phyloP scores from a whole-genome alignment of 2,888 invertebrate species.

The Netelia virgata region DNA sequence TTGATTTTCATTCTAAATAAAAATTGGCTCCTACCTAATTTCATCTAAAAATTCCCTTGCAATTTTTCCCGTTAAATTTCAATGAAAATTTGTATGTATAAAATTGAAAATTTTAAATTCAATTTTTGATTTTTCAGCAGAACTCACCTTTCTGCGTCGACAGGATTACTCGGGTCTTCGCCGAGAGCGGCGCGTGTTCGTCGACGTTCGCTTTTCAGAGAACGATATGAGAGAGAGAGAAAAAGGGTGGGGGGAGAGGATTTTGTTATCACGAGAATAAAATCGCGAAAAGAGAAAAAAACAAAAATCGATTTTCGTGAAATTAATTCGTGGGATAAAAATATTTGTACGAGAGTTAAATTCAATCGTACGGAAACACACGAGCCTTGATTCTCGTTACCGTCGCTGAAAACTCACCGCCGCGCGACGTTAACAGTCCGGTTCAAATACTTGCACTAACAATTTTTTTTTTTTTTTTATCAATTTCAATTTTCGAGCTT shows the following conservation, averaged over 20 bases:
- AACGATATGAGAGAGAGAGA: background rate
- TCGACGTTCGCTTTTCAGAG: background rate
- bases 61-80: slow-evolving; percentile 9
- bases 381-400: too few relatives aligned
- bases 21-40: background rate
- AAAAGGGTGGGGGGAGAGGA: background rate
- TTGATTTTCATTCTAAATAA: background rate
- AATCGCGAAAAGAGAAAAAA: too few relatives aligned
- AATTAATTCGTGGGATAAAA: too few relatives aligned
- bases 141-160: slow-evolving; percentile 76
- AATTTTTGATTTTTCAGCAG: slow-evolving; percentile 24
- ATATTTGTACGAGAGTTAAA: too few relatives aligned
- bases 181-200: slow-evolving; percentile 68
- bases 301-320: too few relatives aligned
- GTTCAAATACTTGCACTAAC: too few relatives aligned
- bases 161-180: slow-evolving; percentile 80
- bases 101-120: background rate
- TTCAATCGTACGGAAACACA: too few relatives aligned
- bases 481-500: background rate
- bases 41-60: background rate
- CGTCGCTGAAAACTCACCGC: too few relatives aligned
- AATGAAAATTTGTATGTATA: background rate
- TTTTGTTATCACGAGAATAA: too few relatives aligned
- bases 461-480: background rate
- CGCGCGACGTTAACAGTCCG: too few relatives aligned